phyloP scores from a whole-genome alignment of 2,888 invertebrate genomes.

The Tetanocera ferruginea region DNA sequence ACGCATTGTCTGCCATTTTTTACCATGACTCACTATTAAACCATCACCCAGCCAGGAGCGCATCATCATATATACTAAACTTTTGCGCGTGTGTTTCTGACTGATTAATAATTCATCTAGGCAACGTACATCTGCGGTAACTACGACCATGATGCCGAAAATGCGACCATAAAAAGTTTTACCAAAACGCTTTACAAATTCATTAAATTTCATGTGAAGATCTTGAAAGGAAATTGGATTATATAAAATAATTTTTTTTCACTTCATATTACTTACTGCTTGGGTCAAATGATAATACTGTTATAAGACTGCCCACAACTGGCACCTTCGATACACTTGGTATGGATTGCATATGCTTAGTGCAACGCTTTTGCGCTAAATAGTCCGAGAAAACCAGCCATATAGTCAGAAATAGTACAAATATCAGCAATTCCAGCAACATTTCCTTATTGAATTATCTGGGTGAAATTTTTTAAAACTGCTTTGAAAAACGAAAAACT shows the following conservation, averaged over 20 bases:
- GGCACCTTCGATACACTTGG: conserved; percentile 61
- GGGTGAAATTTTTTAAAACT: too few relatives aligned
- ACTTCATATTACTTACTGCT: conserved; percentile 56
- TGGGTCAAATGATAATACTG: conserved; percentile 58
- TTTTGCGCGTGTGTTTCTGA: conserved; percentile 60
- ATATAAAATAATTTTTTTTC: neutral
- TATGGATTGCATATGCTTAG: conserved; percentile 44
- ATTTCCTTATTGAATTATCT: conserved; percentile 65
- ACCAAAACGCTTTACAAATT: conserved; percentile 45
- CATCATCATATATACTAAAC: conserved; percentile 58
- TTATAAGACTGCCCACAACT: conserved; percentile 58
- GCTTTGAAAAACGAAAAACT: too few relatives aligned
- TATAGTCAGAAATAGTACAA: conserved; percentile 15
- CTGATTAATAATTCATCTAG: conserved; percentile 59
- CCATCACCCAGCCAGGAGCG: conserved; percentile 65
- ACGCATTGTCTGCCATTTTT: conserved; percentile 77
- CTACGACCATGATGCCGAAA: conserved; percentile 51
- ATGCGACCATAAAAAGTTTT: conserved; percentile 48
- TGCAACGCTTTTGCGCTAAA: conserved; percentile 32
- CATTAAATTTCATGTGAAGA: conserved; percentile 47
- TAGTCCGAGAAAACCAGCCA: conserved; percentile 27
- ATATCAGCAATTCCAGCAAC: conserved; percentile 63
- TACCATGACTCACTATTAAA: conserved; percentile 60
- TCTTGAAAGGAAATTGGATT: conserved; percentile 28
- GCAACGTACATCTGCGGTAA: conserved; percentile 59